Evolutionary conservation across 1,140 invertebrate species (phyloP).

Genomic region (Heliconius nattereri): DNA sequence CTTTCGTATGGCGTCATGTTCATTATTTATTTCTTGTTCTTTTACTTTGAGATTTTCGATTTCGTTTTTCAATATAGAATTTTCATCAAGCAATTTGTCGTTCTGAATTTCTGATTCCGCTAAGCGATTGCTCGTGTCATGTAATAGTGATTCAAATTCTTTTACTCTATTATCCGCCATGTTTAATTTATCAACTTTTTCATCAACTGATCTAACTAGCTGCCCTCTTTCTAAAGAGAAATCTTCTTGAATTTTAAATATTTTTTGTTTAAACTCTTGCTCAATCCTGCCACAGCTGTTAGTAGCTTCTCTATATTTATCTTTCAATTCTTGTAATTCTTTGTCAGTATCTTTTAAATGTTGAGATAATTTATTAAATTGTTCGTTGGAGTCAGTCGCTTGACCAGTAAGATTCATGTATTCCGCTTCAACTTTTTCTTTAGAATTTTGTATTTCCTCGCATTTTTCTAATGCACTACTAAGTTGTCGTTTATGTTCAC

Average conservation of each 20-base stretch:
- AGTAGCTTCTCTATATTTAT: conserved; percentile 71
- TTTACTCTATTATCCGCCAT: conserved; percentile 65
- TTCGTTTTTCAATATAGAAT: conserved; percentile 72
- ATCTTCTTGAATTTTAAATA: conserved; percentile 74
- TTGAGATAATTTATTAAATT: conserved; percentile 73
- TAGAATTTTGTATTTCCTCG: conserved; percentile 70
- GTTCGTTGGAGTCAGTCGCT: conserved; percentile 76
- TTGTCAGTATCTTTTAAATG: conserved; percentile 78
- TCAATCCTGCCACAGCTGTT: conserved; percentile 70
- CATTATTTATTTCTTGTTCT: conserved; percentile 67
- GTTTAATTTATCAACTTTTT: conserved; percentile 62
- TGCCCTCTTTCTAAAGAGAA: conserved; percentile 64
- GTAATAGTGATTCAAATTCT: conserved; percentile 56
- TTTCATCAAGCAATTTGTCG: conserved; percentile 69
- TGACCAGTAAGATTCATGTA: conserved; percentile 74
- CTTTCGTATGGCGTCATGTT: conserved; percentile 64
- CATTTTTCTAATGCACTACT: conserved; percentile 67
- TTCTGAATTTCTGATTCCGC: conserved; percentile 60
- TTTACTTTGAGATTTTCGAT: conserved; percentile 70
- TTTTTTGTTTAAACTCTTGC: conserved; percentile 78
- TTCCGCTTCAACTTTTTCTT: conserved; percentile 77
- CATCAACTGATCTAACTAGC: conserved; percentile 57
- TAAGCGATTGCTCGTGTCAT: conserved; percentile 51
- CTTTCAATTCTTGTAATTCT: conserved; percentile 73
- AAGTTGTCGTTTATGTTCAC: conserved; percentile 73